These are phyloP conservation scores for Holothuria glaberrima DNA, from an alignment of 35 echinoderm and acorn worm species.

Conservation along the genomic window DNA sequence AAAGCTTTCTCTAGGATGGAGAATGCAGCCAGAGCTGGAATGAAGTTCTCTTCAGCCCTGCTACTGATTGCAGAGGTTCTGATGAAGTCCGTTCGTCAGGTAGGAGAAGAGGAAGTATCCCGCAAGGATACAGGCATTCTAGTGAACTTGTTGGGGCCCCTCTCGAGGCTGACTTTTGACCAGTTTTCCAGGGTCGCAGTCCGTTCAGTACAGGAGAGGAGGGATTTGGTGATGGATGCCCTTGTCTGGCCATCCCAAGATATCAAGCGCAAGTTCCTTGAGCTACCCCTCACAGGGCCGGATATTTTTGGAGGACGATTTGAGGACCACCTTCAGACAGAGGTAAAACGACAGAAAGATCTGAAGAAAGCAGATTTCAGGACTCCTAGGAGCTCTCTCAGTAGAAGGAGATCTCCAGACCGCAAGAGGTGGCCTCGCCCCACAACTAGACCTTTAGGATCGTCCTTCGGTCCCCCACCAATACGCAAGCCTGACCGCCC, in stretches of 20 bases:
- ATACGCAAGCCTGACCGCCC: not conserved
- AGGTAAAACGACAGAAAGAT: conserved; percentile 16
- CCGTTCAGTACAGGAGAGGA: not conserved
- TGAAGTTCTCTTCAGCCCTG: not conserved
- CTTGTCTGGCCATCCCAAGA: not conserved
- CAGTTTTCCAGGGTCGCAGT: conserved; percentile 2
- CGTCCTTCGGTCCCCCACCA: not conserved
- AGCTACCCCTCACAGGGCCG: not conserved
- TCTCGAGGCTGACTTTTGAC: conserved; percentile 13
- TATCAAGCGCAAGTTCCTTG: conserved; percentile 13
- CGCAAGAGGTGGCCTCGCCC: not conserved
- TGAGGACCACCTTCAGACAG: not conserved
- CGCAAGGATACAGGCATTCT: not conserved
- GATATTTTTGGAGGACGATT: conserved; percentile 14
- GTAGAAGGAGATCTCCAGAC: not conserved
- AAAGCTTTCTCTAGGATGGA: not conserved
- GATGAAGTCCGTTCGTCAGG: not conserved
- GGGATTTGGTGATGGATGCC: conserved; percentile 14
- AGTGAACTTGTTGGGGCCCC: not conserved
- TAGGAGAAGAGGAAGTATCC: conserved; percentile 2
- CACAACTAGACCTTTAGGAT: not conserved
- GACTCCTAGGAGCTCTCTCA: not conserved
- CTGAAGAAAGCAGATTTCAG: not conserved
- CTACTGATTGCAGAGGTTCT: conserved; percentile 17
- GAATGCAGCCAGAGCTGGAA: not conserved